A percentile compares a stretch with the other conserved stretches of the same genome.
These are phyloP conservation scores for Cremastinae sp. DNA, from an alignment of 2,888 invertebrate species.

Conservation along the genomic window DNA sequence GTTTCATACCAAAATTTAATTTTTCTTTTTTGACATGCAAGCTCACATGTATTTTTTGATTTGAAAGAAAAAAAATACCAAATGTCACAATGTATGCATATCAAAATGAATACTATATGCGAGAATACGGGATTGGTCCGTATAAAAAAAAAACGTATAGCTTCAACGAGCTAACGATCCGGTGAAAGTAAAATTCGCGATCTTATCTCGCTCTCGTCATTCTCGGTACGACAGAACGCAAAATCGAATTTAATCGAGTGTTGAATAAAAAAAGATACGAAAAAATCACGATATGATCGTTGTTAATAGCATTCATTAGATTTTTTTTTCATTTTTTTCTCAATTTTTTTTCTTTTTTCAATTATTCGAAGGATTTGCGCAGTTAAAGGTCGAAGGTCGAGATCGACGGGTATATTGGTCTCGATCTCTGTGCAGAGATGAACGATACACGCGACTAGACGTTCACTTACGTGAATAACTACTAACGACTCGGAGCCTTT, in stretches of 20 bases:
- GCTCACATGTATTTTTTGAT: too few species aligned
- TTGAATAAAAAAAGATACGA: slow-evolving; percentile 9
- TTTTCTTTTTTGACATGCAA: too few species aligned
- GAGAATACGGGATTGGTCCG: background rate
- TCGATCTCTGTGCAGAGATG: background rate
- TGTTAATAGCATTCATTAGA: background rate
- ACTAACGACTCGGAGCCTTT: slow-evolving; percentile 34
- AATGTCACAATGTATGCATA: background rate
- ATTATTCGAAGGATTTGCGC: slow-evolving; percentile 29
- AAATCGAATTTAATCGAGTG: slow-evolving; percentile 35
- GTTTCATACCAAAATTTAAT: too few species aligned
- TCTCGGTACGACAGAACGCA: slow-evolving; percentile 38
- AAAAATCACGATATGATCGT: slow-evolving; percentile 27
- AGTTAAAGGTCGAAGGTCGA: slow-evolving; percentile 36
- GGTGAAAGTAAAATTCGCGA: slow-evolving; percentile 56
- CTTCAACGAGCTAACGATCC: slow-evolving; percentile 39
- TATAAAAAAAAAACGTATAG: slow-evolving; percentile 17
- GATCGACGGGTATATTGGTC: background rate
- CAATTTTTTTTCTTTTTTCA: background rate
- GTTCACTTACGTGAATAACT: slow-evolving; percentile 33
- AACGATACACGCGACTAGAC: slow-evolving; percentile 38
- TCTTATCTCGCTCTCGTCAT: slow-evolving; percentile 46
- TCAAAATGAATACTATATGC: slow-evolving; percentile 4
- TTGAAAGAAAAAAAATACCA: too few species aligned
- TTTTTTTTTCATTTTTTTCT: slow-evolving; percentile 11